Evolutionary conservation across 2,797 vertebrate genomes (phyloP), one percentile per base, ranked within the genome.

Genomic region (Alcedo quadribrachys): DNA sequence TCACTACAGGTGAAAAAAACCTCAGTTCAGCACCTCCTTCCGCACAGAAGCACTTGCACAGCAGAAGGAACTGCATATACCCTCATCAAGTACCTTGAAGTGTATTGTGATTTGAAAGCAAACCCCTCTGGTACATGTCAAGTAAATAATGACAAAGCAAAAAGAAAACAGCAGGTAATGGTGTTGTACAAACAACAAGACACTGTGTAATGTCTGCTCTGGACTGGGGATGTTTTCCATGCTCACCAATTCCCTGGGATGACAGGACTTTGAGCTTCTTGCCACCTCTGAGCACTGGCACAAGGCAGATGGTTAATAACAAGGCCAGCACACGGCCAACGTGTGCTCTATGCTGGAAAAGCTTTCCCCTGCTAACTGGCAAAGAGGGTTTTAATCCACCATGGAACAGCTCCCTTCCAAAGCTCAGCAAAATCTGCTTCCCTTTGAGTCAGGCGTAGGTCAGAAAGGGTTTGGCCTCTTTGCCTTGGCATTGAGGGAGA

Each of bases 391-490:
- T 62, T 87, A 90, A 87, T 81, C 78, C 4, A 0, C 71, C 42
- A 58, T 5, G 45, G 77, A 82, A 91, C 12, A 75, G 37, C 81
- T 81, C 48, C 80, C 53, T 86, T 73, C 61, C 33, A 88, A 73
- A 85, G 24, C 43, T 61, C 57, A 27, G 61, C 42, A 80, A 94
- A 88, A 92, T 68, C 75, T 73, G 82, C 78, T 87, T 71, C 74
- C 33, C 74, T 90, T 68, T 37, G 71, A 84, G 28, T 55, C 40
- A 69, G 88, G 43, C 17, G 1, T 48, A 37, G 50, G 92, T 90
- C 92, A 95, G 73, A 78, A 93, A 75, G 43, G 32, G 73, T 88
- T 85, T 89, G 74, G 60, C 51, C 62, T 71, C 50, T 78, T 83
- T 83, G 35, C 73, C 19, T 8, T 75, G 32, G 45, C 55, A 55